phyloP scores from a whole-genome alignment of 2,888 invertebrate species.

The Neoitamus cyanurus region DNA sequence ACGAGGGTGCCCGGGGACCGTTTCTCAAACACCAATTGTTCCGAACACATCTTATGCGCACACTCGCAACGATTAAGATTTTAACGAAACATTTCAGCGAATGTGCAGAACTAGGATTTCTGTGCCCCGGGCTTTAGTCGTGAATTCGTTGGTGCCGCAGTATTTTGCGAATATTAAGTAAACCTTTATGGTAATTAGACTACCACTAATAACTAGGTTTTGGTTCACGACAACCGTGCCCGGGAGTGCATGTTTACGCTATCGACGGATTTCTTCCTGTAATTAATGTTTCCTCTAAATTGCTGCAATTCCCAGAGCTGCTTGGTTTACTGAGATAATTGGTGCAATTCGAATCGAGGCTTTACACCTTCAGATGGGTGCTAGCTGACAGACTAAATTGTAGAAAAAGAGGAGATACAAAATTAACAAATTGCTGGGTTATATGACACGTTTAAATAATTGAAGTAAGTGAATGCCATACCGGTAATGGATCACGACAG shows the following conservation, averaged over 20 bases:
- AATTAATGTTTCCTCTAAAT: constrained; percentile 23
- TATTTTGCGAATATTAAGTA: not conserved
- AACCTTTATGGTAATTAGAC: constrained; percentile 35
- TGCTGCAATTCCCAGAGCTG: not conserved
- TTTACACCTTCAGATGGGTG: not conserved
- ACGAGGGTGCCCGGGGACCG: not conserved
- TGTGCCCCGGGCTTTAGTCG: not conserved
- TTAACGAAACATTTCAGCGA: constrained; percentile 16
- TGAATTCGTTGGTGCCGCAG: not conserved
- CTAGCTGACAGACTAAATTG: not conserved
- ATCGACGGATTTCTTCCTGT: constrained; percentile 16
- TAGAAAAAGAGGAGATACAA: not conserved
- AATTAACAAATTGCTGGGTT: not conserved
- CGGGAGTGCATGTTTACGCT: not conserved
- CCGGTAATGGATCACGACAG: not conserved
- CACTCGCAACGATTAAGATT: not conserved
- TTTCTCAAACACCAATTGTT: not conserved
- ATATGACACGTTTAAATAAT: not conserved
- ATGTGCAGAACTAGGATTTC: not conserved
- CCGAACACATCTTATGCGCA: not conserved
- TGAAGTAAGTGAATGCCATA: not conserved
- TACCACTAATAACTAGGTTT: constrained; percentile 28
- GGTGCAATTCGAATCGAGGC: not conserved
- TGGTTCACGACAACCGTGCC: not conserved
- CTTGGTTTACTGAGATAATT: not conserved